A percentile compares a stretch with the other conserved stretches of the same genome.
These are phyloP conservation scores for Peribatodes rhomboidaria DNA, from an alignment of 2,888 invertebrate species.

Conservation along the genomic window DNA sequence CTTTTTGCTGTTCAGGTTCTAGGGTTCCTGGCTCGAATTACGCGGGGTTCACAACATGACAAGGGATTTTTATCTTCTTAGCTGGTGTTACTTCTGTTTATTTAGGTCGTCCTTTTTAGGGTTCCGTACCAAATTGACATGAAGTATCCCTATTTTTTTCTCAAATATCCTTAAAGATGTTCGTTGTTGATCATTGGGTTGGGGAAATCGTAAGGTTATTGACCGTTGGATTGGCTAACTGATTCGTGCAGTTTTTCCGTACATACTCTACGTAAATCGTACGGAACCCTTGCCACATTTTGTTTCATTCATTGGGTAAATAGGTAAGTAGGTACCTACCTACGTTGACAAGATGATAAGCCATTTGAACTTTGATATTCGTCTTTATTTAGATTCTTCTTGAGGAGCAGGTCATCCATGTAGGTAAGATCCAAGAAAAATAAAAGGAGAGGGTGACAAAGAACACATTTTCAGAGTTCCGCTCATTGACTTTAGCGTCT, in stretches of 20 bases:
- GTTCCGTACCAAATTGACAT: too few species aligned
- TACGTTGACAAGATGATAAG: too few species aligned
- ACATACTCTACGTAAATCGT: not conserved
- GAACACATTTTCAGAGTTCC: too few species aligned
- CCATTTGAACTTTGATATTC: not conserved
- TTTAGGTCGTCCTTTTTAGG: not conserved
- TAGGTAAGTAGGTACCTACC: not conserved
- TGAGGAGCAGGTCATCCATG: not conserved
- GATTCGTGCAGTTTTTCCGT: too few species aligned
- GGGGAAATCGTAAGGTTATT: slow-evolving; percentile 6
- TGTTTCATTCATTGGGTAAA: not conserved
- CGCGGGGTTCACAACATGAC: not conserved
- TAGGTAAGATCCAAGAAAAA: not conserved
- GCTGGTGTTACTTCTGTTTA: not conserved
- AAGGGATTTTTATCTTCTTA: not conserved
- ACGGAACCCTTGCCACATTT: not conserved
- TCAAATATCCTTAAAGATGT: not conserved
- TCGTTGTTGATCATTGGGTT: too few species aligned
- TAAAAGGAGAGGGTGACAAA: too few species aligned
- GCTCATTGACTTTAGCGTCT: too few species aligned
- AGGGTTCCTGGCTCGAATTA: not conserved
- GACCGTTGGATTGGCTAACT: not conserved
- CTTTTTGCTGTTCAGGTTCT: slow-evolving; percentile 23
- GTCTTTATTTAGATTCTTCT: not conserved
- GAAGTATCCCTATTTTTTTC: too few species aligned